Base-by-base conservation (phyloP, 2,888 invertebrate species). In the Crepidodera aurea region DNA sequence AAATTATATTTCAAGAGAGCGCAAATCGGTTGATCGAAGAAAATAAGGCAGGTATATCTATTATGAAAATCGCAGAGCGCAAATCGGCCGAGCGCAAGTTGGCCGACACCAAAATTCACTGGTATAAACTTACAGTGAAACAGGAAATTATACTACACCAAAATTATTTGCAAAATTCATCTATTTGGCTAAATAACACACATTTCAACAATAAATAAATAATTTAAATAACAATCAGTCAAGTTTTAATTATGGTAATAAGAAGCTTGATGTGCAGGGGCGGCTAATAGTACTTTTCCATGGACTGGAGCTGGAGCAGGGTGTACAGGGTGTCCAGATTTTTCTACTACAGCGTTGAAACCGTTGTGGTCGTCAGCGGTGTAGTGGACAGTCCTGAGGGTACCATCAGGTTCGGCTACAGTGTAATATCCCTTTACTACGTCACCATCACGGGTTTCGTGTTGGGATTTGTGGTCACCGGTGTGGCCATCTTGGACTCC, bases 401-500 rank as follows among this genome's bases (percentile, higher is more conserved):
- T 83, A 67, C 85, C 84, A 66, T 85, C 85, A 54, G 85, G 83
- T 75, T 85, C 84, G 51, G 84, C 81, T 55, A 85, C 77, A 1
- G 83, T 82, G 79, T 85, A 75, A 16, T 65, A 70, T 4, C 84
- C 85, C 68, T 84, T 83, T 15, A 84, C 84, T 15, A 77, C 80
- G 72, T 84, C 85, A 25, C 85, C 85, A 67, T 85, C 84, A 50
- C 86, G 80, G 59, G 82, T 82, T 73, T 86, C 86, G 58, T 85
- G 84, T 68, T 76, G 76, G 44, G 69, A 64, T 53, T 76, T 76
- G 62, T 72, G 71, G 72, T 86, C 86, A 10, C 86, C 86, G 2
- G 84, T 85, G 74, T 86, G 85, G 72, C 84, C 84, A 73, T 86
- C 86, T 64, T 85, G 83, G 19, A 86, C 86, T 44, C 86, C 86